phyloP scores from a whole-genome alignment of 2,797 vertebrate genomes.

The Alectoris magna region DNA sequence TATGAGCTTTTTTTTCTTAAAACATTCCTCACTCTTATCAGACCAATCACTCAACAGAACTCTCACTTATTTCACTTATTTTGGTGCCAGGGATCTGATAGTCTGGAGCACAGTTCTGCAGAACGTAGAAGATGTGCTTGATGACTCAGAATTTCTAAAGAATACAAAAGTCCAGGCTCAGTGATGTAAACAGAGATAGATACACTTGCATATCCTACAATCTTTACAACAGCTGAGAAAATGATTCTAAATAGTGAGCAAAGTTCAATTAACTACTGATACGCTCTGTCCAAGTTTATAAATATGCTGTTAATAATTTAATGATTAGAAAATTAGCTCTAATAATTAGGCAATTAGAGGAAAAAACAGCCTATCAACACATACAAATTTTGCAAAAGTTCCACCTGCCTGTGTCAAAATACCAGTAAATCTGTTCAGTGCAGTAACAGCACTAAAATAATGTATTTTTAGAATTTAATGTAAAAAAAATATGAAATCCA shows the following conservation, averaged over 20 bases:
- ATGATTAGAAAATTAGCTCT: not conserved
- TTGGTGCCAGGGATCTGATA: constrained; percentile 56
- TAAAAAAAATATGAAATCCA: constrained; percentile 12
- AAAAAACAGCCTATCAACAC: not conserved
- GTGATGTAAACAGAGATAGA: not conserved
- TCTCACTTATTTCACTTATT: constrained; percentile 71
- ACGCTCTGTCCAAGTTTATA: not conserved
- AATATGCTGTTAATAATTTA: not conserved
- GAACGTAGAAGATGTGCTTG: constrained; percentile 57
- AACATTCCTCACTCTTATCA: constrained; percentile 66
- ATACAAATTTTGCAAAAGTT: not conserved
- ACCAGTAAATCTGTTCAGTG: not conserved
- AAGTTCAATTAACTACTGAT: not conserved
- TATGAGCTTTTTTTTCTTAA: constrained; percentile 67
- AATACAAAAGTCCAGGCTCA: not conserved
- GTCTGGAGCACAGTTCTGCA: constrained; percentile 49
- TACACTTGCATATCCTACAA: rapidly evolving
- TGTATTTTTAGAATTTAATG: not conserved
- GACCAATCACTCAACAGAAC: constrained; percentile 64
- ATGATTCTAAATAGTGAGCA: not conserved
- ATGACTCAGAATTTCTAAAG: constrained; percentile 47
- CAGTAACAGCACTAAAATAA: not conserved
- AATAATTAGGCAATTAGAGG: not conserved
- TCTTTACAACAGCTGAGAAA: not conserved
- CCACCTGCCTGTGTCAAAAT: not conserved